phyloP scores from a whole-genome alignment of 1,140 invertebrate species.

The Panagrolaimus sp. region DNA sequence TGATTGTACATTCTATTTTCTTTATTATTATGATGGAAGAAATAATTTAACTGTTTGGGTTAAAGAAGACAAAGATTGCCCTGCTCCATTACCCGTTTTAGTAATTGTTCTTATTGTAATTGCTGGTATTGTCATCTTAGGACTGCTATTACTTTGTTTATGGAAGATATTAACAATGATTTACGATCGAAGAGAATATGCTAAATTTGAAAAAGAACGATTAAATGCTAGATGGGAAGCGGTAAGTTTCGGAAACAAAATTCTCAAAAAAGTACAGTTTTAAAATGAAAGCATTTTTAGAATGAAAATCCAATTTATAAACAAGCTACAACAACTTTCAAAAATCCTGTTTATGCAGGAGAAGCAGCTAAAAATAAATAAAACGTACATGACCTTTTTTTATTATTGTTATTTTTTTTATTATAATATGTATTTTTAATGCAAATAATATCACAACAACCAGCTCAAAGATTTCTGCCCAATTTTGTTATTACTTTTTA shows the following conservation, averaged over 20 bases:
- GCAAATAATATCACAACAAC: no score
- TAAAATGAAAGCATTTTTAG: conserved; percentile 64
- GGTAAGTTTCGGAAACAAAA: conserved; percentile 61
- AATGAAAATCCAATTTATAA: conserved; percentile 97
- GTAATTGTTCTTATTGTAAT: conserved; percentile 88
- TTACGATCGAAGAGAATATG: conserved; percentile 89
- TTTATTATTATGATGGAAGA: conserved; percentile 60
- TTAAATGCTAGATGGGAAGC: conserved; percentile 88
- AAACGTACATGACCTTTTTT: neutral
- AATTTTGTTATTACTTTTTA: no score
- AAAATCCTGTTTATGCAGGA: conserved; percentile 88
- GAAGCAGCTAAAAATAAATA: conserved; percentile 38
- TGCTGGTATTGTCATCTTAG: conserved; percentile 80
- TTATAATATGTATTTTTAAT: no score
- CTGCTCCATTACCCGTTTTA: conserved; percentile 59
- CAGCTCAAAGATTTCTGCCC: no score
- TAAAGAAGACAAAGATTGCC: conserved; percentile 59
- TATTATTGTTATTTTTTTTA: no score
- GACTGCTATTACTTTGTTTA: conserved; percentile 77
- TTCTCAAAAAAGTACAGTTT: conserved; percentile 20
- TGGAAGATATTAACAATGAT: conserved; percentile 95
- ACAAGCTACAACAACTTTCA: conserved; percentile 96
- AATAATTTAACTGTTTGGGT: conserved; percentile 59
- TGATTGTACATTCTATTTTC: conserved; percentile 58
- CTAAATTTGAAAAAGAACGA: conserved; percentile 89